Base-by-base conservation (phyloP, 2,797 vertebrate species). In the Cercopithecus neglectus region DNA sequence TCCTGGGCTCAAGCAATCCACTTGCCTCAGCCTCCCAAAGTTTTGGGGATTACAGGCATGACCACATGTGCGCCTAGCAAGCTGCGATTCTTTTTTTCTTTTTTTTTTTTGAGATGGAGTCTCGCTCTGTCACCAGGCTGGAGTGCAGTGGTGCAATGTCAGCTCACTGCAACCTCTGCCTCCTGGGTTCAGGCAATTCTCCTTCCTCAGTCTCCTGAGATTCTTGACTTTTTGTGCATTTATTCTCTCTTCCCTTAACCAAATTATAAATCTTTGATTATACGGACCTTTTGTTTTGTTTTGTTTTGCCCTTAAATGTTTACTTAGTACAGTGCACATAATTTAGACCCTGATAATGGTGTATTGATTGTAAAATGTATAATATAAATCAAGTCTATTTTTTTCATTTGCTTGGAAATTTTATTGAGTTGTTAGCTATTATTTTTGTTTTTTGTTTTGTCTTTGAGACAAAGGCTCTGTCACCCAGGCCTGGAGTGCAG, bases 331-430 rank as follows among this genome's bases (percentile, higher is more conserved):
- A 92, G 17, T 72, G 3, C 24, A 83, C 14, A 55, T 89, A 96
- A 96, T 76, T 95, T 89, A 96, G 55, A 80, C 17, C 85, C 17
- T 83, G 22, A 70, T 91, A 94, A 80, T 89, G 93, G 22, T 80
- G 16, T 80, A 61, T 85, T 75, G 16, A 84, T 89, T 94, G 6
- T 79, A 94, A 87, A 92, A 89, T 67, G 2, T 53, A 21, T 80
- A 84, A 28, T 94, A 21, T 89, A 80, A 82, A 41, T 92, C 59
- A 94, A 76, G 67, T 9, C 8, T 26, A n/a, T 74, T 83, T 39
- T 89, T 93, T 85, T 41, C 33, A 72, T 85, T 97, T 92, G 74
- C 26, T 41, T 94, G 36, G 46, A 85, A 89, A 61, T 86, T 96
- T 89, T 95, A 70, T 85, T 92, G 48, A 11, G 5, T 79, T 76